Evolutionary conservation across 2,797 vertebrate genomes (phyloP).

Genomic region (Otolemur crassicaudatus): DNA sequence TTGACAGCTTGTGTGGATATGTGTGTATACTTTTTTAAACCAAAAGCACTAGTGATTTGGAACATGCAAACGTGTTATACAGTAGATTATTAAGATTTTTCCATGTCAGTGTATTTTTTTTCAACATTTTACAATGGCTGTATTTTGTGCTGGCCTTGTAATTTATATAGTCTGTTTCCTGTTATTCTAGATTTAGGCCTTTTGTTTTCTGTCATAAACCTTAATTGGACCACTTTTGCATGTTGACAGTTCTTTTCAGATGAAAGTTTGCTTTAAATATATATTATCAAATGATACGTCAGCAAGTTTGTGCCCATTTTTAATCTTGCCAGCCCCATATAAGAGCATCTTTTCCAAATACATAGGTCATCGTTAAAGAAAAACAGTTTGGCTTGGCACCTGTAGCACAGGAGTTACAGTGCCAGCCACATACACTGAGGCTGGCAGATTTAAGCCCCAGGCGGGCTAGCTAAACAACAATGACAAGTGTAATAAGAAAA

Average conservation of each 20-base stretch:
- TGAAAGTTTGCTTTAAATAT: neutral
- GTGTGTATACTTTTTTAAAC: neutral
- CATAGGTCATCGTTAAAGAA: neutral
- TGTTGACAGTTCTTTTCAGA: neutral
- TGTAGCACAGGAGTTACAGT: too few relatives aligned
- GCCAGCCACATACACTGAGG: too few relatives aligned
- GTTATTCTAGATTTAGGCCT: neutral
- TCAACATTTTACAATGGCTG: neutral
- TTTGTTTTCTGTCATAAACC: neutral
- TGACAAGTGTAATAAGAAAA: too few relatives aligned
- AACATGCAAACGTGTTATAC: neutral
- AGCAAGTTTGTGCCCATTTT: neutral
- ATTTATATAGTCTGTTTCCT: conserved; percentile 28
- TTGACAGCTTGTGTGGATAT: neutral
- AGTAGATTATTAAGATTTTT: neutral
- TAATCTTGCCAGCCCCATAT: neutral
- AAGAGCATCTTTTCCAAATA: neutral
- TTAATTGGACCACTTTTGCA: neutral
- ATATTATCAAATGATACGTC: neutral
- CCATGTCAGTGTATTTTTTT: neutral
- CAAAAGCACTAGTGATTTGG: neutral
- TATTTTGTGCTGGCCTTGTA: neutral
- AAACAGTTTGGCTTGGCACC: neutral
- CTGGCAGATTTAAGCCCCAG: too few relatives aligned
- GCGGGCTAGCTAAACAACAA: too few relatives aligned